Evolutionary conservation across 1,140 invertebrate species (phyloP), one percentile per base, ranked within the genome.

Genomic region (Tetramorium simillimum): DNA sequence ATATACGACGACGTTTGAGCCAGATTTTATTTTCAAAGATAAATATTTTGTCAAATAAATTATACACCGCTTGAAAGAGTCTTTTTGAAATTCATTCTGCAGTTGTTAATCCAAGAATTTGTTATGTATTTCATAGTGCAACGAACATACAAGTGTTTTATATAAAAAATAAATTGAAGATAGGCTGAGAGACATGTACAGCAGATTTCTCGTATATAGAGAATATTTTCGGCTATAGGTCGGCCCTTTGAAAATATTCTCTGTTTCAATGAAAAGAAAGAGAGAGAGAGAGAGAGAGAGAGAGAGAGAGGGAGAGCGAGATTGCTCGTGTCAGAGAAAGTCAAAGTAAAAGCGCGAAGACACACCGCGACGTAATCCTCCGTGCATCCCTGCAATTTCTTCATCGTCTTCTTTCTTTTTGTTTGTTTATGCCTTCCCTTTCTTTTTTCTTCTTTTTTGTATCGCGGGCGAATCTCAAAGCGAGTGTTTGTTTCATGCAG

Each of bases 381-480:
- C 24, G 65, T 6, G 80, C 40, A 73, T 60, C 69, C 43, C 51
- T 49, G 65, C 76, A 82, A 63, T 84, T 82, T 72, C 24, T 51
- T 16, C 62, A 51, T 77, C 33, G 37, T 78, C 49, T 65, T 67
- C 49, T 43, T 43, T 51, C 3, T 33, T 43, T 53, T 67, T 14
- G 43, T 46, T 40, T 6, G 37, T 49, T 53, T 78, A 9, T 78
- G 18, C 51, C 46, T 81, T 72, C 16, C 16, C 58, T 49, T 72
- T 43, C 33, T 33, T 33, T 72, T 49, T 58, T 69, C 40, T 24
- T 58, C 46, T 43, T 80, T 58, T 51, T 62, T 73, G 40, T 70
- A 72, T 86, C 37, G 58, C 46, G 70, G n/a, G 37, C 49, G 63
- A 65, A 86, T 60, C 62, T 86, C 67, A 86, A 76, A 87, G 84